Base-by-base conservation (phyloP, 1,140 invertebrate genomes). In the Myzus persicae region DNA sequence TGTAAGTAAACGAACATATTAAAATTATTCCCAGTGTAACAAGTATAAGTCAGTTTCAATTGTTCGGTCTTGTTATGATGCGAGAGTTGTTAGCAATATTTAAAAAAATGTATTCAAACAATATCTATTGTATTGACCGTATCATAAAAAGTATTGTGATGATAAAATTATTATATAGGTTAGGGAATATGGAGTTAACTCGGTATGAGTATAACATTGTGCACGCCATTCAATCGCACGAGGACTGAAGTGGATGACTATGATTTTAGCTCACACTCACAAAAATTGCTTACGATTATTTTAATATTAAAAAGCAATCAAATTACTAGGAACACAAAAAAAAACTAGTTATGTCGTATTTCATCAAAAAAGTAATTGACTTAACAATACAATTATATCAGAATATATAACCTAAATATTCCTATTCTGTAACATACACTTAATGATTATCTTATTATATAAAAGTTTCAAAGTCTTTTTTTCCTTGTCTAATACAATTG, bases 241-340 rank as follows among this genome's bases (percentile, higher is more conserved):
- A 67, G 31, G 31, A 31, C 11, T 67, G 2, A 67, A 67, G 59
- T 67, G 31, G 24, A 67, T 11, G 26, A 76, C 59, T 76, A n/a
- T 76, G 59, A n/a, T 76, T 76, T n/a, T 76, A 76, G 59, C 59
- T 76, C 59, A n/a, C 7, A 59, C 59, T 76, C 59, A 76, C 59
- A 76, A 76, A 76, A 76, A 76, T 76, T n/a, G n/a, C 59, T 76
- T 76, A 76, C 22, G 59, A 76, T 76, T 76, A 76, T n/a, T 76
- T 76, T 18, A 76, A 24, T 82, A 82, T 82, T 82, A 42, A 90
- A 59, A 90, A 90, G 88, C 88, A 91, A 76, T 90, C 54, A 42
- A 76, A 90, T 59, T 59, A 90, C 54, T 90, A 92, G 67, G n/a
- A 92, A 92, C 90, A 92, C 67, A 92, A 44, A 44, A 82, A 92